A percentile compares a stretch with the other conserved stretches of the same genome.
phyloP scores from a whole-genome alignment of 1,140 invertebrate genomes.

The Wiebesia pumilae region DNA sequence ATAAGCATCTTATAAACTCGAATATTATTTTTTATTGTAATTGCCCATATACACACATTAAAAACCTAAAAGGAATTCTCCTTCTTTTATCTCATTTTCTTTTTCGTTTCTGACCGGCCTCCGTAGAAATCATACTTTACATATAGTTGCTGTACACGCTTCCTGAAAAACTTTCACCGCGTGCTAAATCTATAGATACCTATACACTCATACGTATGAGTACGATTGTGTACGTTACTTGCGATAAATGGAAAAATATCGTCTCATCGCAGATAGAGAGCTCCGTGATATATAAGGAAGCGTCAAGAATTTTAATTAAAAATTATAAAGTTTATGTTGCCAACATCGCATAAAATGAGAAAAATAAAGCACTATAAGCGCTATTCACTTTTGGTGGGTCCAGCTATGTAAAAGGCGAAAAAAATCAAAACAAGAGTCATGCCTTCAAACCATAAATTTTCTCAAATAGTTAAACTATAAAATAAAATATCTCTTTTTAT shows the following conservation, averaged over 20 bases:
- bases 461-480: neutral
- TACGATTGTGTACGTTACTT: neutral
- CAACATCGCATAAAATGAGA: neutral
- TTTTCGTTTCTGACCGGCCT: neutral
- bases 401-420: neutral
- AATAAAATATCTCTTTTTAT: neutral
- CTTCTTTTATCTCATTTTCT: neutral
- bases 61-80: neutral
- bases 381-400: neutral
- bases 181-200: neutral
- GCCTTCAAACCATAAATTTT: neutral
- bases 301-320: slow-evolving; percentile 39
- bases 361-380: neutral
- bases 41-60: neutral
- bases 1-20: neutral
- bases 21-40: neutral
- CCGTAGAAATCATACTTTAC: slow-evolving; percentile 12
- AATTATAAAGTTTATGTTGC: neutral
- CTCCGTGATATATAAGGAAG: neutral
- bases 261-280: slow-evolving; percentile 9
- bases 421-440: neutral
- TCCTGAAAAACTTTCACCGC: slow-evolving; percentile 47
- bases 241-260: slow-evolving; percentile 32
- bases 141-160: neutral
- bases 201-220: no score